Evolutionary conservation across 2,888 invertebrate genomes (phyloP).

Genomic region (Branchipolynoe longqiensis): DNA sequence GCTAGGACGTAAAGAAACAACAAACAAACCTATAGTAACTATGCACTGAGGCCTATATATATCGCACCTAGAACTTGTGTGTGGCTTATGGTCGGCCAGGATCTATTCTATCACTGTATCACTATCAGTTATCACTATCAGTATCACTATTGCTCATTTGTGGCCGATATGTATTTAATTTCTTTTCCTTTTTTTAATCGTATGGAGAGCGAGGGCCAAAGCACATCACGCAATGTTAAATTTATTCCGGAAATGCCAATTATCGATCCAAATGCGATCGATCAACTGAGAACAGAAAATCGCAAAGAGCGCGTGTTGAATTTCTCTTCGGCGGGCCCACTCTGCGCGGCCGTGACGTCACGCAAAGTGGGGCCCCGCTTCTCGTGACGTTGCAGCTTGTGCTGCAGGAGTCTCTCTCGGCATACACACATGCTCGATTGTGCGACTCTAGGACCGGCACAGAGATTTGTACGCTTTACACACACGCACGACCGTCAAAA

Average conservation of each 20-base stretch:
- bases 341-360: slow-evolving; percentile 10
- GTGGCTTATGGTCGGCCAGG: no score
- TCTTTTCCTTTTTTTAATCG: no score
- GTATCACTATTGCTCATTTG: no score
- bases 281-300: neutral
- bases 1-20: no score
- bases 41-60: no score
- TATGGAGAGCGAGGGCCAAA: neutral
- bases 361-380: neutral
- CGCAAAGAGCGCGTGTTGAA: neutral
- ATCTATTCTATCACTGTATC: no score
- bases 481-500: slow-evolving; percentile 6
- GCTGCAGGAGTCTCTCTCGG: neutral
- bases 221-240: neutral
- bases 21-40: no score
- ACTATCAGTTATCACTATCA: no score
- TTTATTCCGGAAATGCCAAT: neutral
- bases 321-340: slow-evolving; percentile 5
- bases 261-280: neutral
- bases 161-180: no score
- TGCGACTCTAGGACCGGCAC: neutral
- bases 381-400: slow-evolving; percentile 11
- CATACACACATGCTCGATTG: slow-evolving; percentile 3
- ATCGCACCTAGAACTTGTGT: no score
- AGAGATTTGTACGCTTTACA: neutral